phyloP scores from a whole-genome alignment of 2,797 vertebrate genomes.

The Haliaeetus vocifer region DNA sequence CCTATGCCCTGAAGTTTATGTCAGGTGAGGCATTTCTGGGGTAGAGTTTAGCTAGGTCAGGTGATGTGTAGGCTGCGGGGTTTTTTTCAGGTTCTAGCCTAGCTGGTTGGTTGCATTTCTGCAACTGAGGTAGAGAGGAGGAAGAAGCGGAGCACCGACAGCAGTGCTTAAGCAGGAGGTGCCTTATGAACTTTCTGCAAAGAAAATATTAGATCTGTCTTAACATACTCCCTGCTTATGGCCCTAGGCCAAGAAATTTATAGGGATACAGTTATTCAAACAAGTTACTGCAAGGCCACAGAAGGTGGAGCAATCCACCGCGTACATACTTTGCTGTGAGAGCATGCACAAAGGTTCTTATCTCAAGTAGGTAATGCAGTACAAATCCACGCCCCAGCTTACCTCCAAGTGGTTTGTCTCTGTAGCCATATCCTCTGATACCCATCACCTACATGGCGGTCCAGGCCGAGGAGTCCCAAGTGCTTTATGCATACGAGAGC shows the following conservation, averaged over 20 bases:
- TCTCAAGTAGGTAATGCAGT: accelerated
- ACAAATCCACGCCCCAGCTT: not conserved
- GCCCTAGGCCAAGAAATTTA: not conserved
- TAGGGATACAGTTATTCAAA: not conserved
- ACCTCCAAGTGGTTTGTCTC: not conserved
- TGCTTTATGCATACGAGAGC: not conserved
- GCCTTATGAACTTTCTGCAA: not conserved
- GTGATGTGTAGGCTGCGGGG: not conserved
- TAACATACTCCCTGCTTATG: not conserved
- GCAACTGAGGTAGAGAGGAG: not conserved
- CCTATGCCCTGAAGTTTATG: not conserved
- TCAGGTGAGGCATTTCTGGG: not conserved
- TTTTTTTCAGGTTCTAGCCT: not conserved
- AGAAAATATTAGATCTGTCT: not conserved
- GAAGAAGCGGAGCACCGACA: not conserved
- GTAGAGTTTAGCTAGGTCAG: not conserved
- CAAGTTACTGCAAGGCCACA: not conserved
- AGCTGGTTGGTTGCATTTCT: not conserved
- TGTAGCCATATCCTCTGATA: not conserved
- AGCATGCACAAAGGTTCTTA: not conserved
- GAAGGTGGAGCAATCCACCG: not conserved
- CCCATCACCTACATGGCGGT: accelerated
- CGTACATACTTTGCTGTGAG: not conserved
- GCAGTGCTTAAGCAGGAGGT: not conserved
- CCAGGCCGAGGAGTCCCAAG: not conserved